Percentiles rank a stretch among this genome's conserved stretches.
These are phyloP conservation scores for Calephelis virginiensis DNA, from an alignment of 1,140 invertebrate species.

Conservation along the genomic window DNA sequence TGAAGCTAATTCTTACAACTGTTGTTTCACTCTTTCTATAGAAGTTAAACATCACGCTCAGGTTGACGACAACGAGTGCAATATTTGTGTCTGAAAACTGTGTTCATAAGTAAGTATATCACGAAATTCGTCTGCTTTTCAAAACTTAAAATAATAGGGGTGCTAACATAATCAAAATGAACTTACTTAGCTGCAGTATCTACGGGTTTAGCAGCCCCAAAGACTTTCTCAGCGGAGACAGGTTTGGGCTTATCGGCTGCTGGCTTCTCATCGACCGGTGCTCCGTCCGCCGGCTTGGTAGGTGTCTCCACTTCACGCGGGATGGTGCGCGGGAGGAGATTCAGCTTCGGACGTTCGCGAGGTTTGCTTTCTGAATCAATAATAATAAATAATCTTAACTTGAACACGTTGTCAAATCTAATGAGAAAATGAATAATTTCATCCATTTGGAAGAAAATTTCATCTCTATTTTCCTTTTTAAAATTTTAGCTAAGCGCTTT, in stretches of 20 bases:
- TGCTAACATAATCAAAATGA: not conserved
- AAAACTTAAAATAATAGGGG: not conserved
- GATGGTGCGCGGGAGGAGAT: constrained; percentile 86
- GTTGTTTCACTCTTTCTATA: no score
- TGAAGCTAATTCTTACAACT: no score
- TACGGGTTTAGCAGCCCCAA: constrained; percentile 95
- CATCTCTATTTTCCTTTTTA: no score
- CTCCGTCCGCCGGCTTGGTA: constrained; percentile 48
- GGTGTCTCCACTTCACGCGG: constrained; percentile 77
- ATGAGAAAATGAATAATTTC: no score
- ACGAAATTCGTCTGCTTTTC: no score
- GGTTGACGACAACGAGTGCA: no score
- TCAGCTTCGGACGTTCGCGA: constrained; percentile 84
- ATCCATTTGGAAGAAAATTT: no score
- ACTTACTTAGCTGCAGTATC: constrained; percentile 88
- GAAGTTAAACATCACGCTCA: no score
- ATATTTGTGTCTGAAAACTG: no score
- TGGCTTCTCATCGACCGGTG: constrained; percentile 38
- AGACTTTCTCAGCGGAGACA: constrained; percentile 85
- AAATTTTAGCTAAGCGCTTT: no score
- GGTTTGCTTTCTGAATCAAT: constrained; percentile 48
- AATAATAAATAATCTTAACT: not conserved
- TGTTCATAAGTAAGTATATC: no score
- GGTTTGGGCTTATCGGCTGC: constrained; percentile 62
- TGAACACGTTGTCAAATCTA: no score